phyloP scores from a whole-genome alignment of 2,113 vertebrate species.

The Notothenia coriiceps region DNA sequence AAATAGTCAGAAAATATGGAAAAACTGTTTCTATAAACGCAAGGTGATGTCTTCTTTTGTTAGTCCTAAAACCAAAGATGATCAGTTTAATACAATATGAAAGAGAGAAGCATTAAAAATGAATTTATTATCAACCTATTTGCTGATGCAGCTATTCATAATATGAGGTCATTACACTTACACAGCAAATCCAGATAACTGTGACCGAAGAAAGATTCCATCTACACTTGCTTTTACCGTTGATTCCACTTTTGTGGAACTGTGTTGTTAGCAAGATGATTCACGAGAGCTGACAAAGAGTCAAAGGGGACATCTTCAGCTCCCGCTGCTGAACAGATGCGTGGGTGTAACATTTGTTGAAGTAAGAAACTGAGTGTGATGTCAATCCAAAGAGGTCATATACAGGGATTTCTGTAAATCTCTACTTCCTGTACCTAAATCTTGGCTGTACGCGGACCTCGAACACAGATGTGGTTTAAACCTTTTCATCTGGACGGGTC shows the following conservation, averaged over 20 bases:
- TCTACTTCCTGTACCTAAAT: constrained; percentile 1
- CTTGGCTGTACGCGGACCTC: background rate
- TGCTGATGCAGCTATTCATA: no score
- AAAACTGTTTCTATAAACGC: no score
- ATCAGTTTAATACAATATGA: no score
- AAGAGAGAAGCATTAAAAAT: no score
- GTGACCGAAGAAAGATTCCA: background rate
- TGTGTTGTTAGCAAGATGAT: background rate
- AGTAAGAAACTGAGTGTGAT: background rate
- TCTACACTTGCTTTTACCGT: constrained; percentile 6
- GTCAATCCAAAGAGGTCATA: background rate
- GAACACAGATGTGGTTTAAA: constrained; percentile 34
- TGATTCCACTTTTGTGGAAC: constrained; percentile 13
- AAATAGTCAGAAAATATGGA: no score
- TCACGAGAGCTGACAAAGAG: constrained; percentile 22
- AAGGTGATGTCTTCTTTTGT: no score
- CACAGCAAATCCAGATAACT: background rate
- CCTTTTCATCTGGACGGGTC: constrained; percentile 20
- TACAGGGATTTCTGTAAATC: constrained; percentile 6
- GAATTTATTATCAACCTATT: no score
- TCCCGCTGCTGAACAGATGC: constrained; percentile 2
- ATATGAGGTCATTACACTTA: background rate
- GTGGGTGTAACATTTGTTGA: background rate
- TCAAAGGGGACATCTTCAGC: constrained; percentile 16
- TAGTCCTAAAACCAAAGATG: no score